Evolutionary conservation across 1,140 invertebrate genomes (phyloP).

Genomic region (Cydia strobilella): DNA sequence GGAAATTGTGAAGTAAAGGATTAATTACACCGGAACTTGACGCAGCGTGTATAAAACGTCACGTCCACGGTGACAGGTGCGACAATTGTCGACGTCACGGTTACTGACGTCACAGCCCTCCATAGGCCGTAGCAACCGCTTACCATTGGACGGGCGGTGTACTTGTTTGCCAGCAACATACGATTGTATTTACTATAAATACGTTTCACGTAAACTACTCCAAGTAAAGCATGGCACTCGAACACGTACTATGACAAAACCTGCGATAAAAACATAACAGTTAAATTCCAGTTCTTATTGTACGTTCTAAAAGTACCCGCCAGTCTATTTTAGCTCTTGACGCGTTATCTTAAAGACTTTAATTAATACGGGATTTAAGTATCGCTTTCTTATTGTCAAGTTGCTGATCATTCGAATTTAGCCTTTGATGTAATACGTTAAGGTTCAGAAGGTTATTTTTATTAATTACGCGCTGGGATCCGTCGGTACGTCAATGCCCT

Average conservation of each 20-base stretch:
- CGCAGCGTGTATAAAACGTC: not conserved
- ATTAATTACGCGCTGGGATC: not conserved
- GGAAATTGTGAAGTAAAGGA: slow-evolving; percentile 4
- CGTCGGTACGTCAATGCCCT: slow-evolving; percentile 38
- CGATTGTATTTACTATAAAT: no score
- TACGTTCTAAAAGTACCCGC: not conserved
- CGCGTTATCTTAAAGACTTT: not conserved
- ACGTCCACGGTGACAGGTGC: no score
- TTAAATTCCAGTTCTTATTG: not conserved
- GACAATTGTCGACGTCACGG: no score
- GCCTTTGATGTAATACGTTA: slow-evolving; percentile 39
- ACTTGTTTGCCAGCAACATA: no score
- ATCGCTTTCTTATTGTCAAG: not conserved
- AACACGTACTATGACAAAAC: slow-evolving; percentile 3
- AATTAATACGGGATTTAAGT: slow-evolving; percentile 14
- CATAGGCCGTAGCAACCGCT: no score
- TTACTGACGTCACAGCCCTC: no score
- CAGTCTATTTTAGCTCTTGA: not conserved
- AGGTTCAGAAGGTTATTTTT: slow-evolving; percentile 25
- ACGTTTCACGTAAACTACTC: no score
- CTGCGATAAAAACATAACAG: not conserved
- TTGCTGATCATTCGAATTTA: slow-evolving; percentile 31
- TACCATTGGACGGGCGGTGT: no score
- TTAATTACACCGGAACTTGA: not conserved
- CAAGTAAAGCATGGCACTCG: not conserved